phyloP scores from a whole-genome alignment of 2,113 vertebrate genomes.

The Corythaeola cristata region DNA sequence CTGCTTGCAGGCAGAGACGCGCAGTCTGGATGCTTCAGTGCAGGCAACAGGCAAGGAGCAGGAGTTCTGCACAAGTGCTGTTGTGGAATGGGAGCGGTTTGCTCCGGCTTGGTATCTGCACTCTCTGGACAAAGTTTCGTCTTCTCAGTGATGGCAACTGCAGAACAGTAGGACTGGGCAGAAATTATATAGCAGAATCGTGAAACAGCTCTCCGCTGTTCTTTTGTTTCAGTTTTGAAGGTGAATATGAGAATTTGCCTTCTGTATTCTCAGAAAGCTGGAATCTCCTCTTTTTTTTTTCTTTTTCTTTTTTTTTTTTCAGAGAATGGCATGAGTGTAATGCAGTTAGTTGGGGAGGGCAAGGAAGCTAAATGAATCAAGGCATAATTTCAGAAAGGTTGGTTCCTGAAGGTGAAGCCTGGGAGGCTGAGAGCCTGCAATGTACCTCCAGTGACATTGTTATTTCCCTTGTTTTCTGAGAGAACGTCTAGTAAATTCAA shows the following conservation, averaged over 20 bases:
- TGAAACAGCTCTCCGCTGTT: not conserved
- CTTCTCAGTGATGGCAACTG: not conserved
- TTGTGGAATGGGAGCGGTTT: accelerated
- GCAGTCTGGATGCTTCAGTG: not conserved
- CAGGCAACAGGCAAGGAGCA: not conserved
- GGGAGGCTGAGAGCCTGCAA: not conserved
- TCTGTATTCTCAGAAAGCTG: not conserved
- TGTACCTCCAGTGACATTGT: not conserved
- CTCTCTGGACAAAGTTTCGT: not conserved
- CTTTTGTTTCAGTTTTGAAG: not conserved
- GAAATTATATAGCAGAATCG: not conserved
- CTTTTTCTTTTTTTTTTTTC: too few species aligned
- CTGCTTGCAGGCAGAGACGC: not conserved
- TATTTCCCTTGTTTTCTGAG: not conserved
- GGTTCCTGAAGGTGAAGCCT: not conserved
- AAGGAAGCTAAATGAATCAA: not conserved
- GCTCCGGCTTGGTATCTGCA: accelerated
- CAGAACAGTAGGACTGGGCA: not conserved
- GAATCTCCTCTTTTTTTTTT: not conserved
- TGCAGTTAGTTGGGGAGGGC: not conserved
- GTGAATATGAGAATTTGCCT: not conserved
- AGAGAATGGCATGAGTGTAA: not conserved
- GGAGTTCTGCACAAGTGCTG: accelerated
- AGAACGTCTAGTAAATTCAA: not conserved
- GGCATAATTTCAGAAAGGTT: not conserved